A percentile compares a stretch with the other conserved stretches of the same genome.
phyloP scores from a whole-genome alignment of 2,797 vertebrate species.

The Mormyrops boulengeri region DNA sequence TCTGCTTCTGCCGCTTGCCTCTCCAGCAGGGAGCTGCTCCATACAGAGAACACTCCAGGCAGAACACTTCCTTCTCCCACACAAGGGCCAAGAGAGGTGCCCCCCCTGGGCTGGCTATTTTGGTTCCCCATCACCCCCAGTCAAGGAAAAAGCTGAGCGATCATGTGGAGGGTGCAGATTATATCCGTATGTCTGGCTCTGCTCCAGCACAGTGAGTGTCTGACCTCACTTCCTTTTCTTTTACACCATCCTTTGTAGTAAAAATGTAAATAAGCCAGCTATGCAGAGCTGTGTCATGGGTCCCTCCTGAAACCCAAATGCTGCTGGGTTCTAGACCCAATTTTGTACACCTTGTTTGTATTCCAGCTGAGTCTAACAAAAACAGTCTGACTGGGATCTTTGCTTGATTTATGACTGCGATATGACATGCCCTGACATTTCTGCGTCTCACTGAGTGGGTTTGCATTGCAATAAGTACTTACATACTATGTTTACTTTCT shows the following conservation, averaged over 20 bases:
- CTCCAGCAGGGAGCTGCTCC: neutral
- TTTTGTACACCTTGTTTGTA: neutral
- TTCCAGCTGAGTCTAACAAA: neutral
- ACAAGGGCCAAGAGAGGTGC: neutral
- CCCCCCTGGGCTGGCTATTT: conserved; percentile 54
- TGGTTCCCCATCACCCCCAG: conserved; percentile 50
- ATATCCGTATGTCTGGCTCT: conserved; percentile 59
- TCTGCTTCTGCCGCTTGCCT: neutral
- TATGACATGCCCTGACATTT: neutral
- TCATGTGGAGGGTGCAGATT: conserved; percentile 58
- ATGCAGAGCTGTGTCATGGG: neutral
- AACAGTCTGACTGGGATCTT: neutral
- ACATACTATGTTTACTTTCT: neutral
- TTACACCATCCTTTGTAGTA: neutral
- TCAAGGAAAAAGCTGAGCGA: conserved; percentile 56
- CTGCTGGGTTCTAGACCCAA: neutral
- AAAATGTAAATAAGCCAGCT: neutral
- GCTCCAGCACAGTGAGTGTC: conserved; percentile 28
- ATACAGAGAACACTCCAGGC: neutral
- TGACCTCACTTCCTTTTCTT: conserved; percentile 10
- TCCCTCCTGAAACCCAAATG: neutral
- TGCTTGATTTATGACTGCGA: neutral
- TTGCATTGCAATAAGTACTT: neutral
- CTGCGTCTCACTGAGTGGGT: neutral
- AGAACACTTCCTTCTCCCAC: neutral